phyloP scores from a whole-genome alignment of 1,140 invertebrate species.

The Drosophila nasuta region DNA sequence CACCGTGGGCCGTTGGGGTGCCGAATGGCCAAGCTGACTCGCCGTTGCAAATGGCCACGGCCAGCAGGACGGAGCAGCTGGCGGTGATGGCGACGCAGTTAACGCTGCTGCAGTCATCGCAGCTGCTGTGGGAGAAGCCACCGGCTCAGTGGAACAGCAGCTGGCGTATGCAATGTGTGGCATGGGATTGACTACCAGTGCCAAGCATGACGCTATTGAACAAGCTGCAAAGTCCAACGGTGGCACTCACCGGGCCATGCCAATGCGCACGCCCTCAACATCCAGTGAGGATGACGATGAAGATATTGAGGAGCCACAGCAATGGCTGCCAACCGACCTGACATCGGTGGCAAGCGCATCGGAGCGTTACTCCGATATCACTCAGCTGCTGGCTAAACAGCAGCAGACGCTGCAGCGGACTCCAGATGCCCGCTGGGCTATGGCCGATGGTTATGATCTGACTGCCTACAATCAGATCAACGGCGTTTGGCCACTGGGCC shows the following conservation, averaged over 20 bases:
- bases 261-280: slow-evolving; percentile 66
- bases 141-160: slow-evolving; percentile 49
- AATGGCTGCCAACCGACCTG: slow-evolving; percentile 67
- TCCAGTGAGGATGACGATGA: slow-evolving; percentile 74
- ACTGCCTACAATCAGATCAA: slow-evolving; percentile 85
- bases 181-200: slow-evolving; percentile 80
- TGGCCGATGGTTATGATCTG: slow-evolving; percentile 82
- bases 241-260: slow-evolving; percentile 32
- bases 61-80: slow-evolving; percentile 61
- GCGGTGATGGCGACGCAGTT: slow-evolving; percentile 28
- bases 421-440: slow-evolving; percentile 50
- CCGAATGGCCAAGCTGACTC: slow-evolving; percentile 97
- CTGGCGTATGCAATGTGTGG: slow-evolving; percentile 70
- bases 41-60: slow-evolving; percentile 82
- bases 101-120: slow-evolving; percentile 20
- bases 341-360: slow-evolving; percentile 72
- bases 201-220: slow-evolving; percentile 41
- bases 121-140: slow-evolving; percentile 29
- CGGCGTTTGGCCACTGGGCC: slow-evolving; percentile 87
- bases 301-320: slow-evolving; percentile 54
- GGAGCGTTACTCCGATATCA: slow-evolving; percentile 79
- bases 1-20: slow-evolving; percentile 93
- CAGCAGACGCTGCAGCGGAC: slow-evolving; percentile 35
- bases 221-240: slow-evolving; percentile 59
- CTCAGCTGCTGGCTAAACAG: slow-evolving; percentile 70